Percentiles rank a stretch among this genome's conserved stretches.
Evolutionary conservation across 2,113 vertebrate genomes (phyloP).

Genomic region (Ophthalmolycus amberensis): DNA sequence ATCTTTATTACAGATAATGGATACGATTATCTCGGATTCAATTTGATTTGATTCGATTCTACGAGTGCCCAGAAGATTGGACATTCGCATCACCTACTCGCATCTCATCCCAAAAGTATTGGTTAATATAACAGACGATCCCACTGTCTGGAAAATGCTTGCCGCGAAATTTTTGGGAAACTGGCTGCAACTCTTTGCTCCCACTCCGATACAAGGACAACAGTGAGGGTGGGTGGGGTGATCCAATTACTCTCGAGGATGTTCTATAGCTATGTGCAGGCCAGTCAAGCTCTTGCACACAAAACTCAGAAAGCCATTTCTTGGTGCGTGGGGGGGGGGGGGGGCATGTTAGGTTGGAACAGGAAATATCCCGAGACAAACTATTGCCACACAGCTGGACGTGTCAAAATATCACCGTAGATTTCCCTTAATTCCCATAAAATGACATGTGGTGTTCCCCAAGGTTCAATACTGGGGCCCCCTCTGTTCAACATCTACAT

Average conservation of each 20-base stretch:
- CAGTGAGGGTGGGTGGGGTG: not conserved
- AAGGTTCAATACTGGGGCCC: no score
- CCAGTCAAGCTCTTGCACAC: not conserved
- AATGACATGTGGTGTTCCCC: no score
- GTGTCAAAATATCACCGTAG: not conserved
- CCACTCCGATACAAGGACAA: not conserved
- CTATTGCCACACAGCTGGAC: not conserved
- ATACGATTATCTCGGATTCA: not conserved
- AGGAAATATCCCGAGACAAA: not conserved
- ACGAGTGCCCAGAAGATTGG: not conserved
- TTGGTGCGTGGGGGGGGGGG: not conserved
- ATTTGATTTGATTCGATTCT: not conserved
- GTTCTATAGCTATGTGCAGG: not conserved
- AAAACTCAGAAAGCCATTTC: not conserved
- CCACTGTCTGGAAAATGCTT: not conserved
- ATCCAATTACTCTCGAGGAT: not conserved
- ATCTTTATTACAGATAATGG: not conserved
- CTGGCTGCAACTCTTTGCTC: not conserved
- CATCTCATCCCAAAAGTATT: not conserved
- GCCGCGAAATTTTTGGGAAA: not conserved
- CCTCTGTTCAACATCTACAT: no score
- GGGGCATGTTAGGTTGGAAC: not conserved
- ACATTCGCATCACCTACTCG: not conserved
- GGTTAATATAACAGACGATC: not conserved
- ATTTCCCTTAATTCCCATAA: constrained; percentile 1